These are phyloP conservation scores for Aphidoletes aphidimyza DNA, from an alignment of 2,888 invertebrate species.

Conservation along the genomic window DNA sequence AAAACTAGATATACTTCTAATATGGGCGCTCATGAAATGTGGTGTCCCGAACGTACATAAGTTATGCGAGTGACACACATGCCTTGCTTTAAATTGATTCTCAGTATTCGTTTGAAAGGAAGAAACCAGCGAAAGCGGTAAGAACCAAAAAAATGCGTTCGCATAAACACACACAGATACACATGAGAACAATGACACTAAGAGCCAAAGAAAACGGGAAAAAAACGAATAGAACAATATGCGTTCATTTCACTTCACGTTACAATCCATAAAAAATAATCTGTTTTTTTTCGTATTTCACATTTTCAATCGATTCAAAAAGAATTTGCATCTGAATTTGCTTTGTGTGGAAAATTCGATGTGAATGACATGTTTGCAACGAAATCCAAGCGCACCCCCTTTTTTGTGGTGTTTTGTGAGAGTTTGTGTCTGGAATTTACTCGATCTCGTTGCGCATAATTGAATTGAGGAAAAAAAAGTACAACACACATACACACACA, in stretches of 20 bases:
- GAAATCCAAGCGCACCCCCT: background rate
- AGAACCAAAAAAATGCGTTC: background rate
- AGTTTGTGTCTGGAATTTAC: background rate
- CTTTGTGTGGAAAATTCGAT: conserved; percentile 28
- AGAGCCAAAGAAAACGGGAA: background rate
- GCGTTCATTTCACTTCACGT: conserved; percentile 3
- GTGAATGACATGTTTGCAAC: conserved; percentile 27
- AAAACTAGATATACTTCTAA: conserved; percentile 9
- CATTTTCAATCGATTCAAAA: background rate
- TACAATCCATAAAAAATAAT: background rate
- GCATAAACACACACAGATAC: background rate
- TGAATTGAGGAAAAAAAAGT: conserved; percentile 2
- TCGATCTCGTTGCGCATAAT: background rate
- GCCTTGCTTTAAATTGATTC: conserved; percentile 27
- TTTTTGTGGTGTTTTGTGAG: background rate
- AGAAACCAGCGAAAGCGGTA: background rate
- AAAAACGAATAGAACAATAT: background rate
- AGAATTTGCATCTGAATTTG: conserved; percentile 29
- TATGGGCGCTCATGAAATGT: conserved; percentile 28
- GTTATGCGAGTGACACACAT: conserved; percentile 23
- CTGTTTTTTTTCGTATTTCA: background rate
- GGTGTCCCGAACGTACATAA: background rate
- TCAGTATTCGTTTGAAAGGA: background rate
- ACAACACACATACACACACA: too few species aligned
- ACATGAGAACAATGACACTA: background rate